Base-by-base conservation (phyloP, 2,797 vertebrate species). In the Apogon hyalosoma region DNA sequence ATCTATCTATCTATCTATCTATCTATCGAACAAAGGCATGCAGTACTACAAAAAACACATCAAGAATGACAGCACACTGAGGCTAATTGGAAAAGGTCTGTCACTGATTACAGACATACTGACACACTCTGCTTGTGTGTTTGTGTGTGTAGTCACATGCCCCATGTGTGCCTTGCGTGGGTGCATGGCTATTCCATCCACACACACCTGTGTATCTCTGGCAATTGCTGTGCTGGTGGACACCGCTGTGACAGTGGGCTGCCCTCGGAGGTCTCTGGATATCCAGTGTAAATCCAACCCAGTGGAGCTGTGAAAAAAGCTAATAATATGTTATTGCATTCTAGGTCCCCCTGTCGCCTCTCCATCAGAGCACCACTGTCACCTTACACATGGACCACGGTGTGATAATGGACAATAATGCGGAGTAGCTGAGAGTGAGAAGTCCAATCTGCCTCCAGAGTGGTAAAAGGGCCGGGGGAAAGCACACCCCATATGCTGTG, bases 321-420 rank as follows among this genome's bases (percentile, higher is more conserved):
- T 94, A 94, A 95, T 94, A 94, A 94, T 93, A 92, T 91, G 89
- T 94, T 95, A 94, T 95, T 94, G 92, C 92, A 90, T 90, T 88
- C 79, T 68, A 69, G 92, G 91, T 93, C 89, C 87, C 83, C 89
- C 88, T 88, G 91, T 91, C 84, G 90, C 90, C 89, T 90, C 92
- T 93, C 91, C 92, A 91, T 94, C 92, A 93, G 90, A 84, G 84
- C 87, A 88, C 82, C 90, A 85, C 86, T 87, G 91, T 92, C 93
- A 93, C 90, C 92, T 91, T 84, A 88, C 90, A 91, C 91, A 89
- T 75, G 85, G 86, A 89, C 89, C 85, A 63, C 74, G 19, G 86
- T 90, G 92, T 91, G 92, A 92, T 93, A 94, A 94, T 94, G 92
- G 92, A 87, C 92, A 94, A 94, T 94, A 94, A 94, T 94, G 91